Conservation (phyloP, 2,888 invertebrate species). For the Lasioglossum figueresi region DNA sequence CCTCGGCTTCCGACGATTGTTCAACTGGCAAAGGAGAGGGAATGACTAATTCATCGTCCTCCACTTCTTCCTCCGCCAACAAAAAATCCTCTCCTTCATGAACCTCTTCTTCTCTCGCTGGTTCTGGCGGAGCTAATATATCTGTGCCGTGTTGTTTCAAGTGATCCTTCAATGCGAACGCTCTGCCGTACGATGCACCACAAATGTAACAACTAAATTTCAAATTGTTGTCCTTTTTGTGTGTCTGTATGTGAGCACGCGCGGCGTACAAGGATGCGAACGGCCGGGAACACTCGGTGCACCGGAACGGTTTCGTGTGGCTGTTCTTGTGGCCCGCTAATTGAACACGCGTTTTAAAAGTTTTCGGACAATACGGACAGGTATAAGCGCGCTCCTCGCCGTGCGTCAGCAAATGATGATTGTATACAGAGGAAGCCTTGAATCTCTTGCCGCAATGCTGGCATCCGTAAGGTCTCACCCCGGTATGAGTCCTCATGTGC, state of each 20-base stretch:
- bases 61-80: conserved; percentile 74
- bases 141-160: conserved; percentile 87
- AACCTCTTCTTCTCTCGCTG: conserved; percentile 79
- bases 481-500: conserved; percentile 92
- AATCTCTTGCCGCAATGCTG: conserved; percentile 90
- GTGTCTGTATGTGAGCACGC: conserved; percentile 90
- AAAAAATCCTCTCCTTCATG: conserved; percentile 77
- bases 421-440: conserved; percentile 92
- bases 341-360: conserved; percentile 92
- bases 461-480: conserved; percentile 91
- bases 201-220: conserved; percentile 89
- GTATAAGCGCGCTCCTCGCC: conserved; percentile 91
- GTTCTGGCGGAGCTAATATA: conserved; percentile 79
- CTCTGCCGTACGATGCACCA: conserved; percentile 91
- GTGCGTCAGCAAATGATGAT: conserved; percentile 91
- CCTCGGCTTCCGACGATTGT: conserved; percentile 71
- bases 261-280: conserved; percentile 92
- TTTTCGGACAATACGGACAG: conserved; percentile 91
- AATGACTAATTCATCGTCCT: conserved; percentile 72
- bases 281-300: conserved; percentile 89
- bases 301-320: conserved; percentile 92
- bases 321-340: conserved; percentile 92
- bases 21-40: conserved; percentile 72
- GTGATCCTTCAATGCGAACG: conserved; percentile 91
- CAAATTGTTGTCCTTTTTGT: conserved; percentile 88